Conservation (phyloP, 2,797 vertebrate species). For the Spinus olivaceus region DNA sequence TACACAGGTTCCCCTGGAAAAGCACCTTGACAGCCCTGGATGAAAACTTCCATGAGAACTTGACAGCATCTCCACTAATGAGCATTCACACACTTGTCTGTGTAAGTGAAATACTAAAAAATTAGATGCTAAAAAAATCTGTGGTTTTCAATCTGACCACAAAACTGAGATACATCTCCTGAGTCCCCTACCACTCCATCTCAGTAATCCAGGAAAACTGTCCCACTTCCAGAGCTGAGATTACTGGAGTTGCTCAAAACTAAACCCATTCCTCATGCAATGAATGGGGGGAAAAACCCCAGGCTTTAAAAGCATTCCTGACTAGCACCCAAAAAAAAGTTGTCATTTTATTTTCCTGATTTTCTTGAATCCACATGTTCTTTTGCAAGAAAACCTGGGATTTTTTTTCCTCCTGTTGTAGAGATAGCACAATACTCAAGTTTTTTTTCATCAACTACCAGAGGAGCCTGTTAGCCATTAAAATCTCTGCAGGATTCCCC, state of each 20-base stretch:
- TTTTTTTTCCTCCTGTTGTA: not conserved
- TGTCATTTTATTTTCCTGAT: accelerated
- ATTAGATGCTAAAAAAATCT: not conserved
- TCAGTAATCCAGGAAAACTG: not conserved
- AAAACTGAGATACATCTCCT: not conserved
- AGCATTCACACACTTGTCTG: not conserved
- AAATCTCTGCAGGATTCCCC: not conserved
- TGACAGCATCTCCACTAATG: not conserved
- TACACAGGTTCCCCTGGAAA: not conserved
- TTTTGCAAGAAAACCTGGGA: not conserved
- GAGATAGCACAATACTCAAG: not conserved
- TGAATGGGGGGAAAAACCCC: accelerated
- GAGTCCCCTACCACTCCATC: accelerated
- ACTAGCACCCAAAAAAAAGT: accelerated
- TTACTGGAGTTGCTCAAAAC: not conserved
- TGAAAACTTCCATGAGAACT: not conserved
- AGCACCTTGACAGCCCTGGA: not conserved
- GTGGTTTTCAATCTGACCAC: not conserved
- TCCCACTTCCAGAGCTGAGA: not conserved
- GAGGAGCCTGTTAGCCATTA: not conserved
- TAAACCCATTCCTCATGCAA: not conserved
- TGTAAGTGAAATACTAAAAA: not conserved
- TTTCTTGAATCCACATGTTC: not conserved
- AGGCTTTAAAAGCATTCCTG: not conserved
- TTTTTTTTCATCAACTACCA: not conserved